Percentiles rank a stretch among this genome's conserved stretches.
Evolutionary conservation across 1,140 invertebrate genomes (phyloP).

Genomic region (Sitobion miscanthi): DNA sequence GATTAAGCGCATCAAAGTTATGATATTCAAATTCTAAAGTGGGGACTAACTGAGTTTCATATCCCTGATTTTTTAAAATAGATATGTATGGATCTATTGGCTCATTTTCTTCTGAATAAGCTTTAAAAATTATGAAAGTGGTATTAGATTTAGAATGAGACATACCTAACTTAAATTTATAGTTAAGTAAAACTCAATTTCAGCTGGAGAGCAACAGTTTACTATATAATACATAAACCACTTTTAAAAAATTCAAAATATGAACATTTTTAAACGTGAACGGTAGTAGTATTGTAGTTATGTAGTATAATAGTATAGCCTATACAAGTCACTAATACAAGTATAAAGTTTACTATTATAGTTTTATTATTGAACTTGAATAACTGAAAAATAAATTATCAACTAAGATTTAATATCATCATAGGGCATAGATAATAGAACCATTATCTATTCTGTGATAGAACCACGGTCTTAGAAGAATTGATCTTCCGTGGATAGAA

Average conservation of each 20-base stretch:
- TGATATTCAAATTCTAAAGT: conserved; percentile 50
- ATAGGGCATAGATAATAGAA: no score
- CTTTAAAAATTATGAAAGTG: conserved; percentile 43
- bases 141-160: neutral
- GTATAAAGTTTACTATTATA: no score
- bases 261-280: neutral
- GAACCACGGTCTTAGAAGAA: no score
- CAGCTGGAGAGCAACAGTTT: neutral
- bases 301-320: no score
- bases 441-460: no score
- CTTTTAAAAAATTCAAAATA: no score
- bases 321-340: no score
- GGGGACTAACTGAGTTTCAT: conserved; percentile 1
- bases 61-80: neutral
- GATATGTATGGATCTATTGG: conserved; percentile 28
- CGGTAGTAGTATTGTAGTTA: no score
- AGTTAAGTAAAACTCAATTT: neutral
- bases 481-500: no score
- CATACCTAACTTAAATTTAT: neutral
- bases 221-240: neutral
- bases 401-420: no score
- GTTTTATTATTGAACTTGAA: no score
- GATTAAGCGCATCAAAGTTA: conserved; percentile 16
- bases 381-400: no score
- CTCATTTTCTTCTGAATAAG: conserved; percentile 36